Evolutionary conservation across 2,113 vertebrate species (phyloP).

Genomic region (Corythornis madagascariensis): DNA sequence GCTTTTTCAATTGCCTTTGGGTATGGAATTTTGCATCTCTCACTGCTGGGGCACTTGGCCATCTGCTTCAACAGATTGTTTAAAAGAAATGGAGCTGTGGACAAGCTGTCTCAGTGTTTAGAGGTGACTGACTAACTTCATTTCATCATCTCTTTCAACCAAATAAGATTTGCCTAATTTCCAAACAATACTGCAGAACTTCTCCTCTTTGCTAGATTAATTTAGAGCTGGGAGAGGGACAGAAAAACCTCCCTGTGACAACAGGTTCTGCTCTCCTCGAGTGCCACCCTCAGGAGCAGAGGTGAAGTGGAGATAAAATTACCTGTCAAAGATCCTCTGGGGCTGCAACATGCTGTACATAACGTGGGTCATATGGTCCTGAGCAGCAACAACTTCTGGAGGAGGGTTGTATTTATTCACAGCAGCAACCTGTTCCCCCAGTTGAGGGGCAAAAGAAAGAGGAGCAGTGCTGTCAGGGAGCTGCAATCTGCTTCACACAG

Average conservation of each 20-base stretch:
- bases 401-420: constrained; percentile 88
- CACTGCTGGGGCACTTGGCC: constrained; percentile 42
- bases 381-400: constrained; percentile 84
- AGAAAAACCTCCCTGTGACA: neutral
- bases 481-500: neutral
- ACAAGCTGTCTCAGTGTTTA: constrained; percentile 50
- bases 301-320: neutral
- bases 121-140: constrained; percentile 53
- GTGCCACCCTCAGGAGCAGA: constrained; percentile 10
- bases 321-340: constrained; percentile 90
- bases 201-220: neutral
- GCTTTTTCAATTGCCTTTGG: constrained; percentile 48
- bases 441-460: neutral
- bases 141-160: neutral
- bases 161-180: neutral
- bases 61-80: constrained; percentile 73
- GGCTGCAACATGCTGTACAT: constrained; percentile 82
- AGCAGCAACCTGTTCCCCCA: constrained; percentile 81
- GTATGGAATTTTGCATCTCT: constrained; percentile 15
- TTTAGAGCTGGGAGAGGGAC: neutral
- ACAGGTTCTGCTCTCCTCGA: neutral
- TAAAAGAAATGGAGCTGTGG: constrained; percentile 30
- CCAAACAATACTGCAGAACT: neutral
- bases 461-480: neutral
- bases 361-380: constrained; percentile 85